Percentiles rank a stretch among this genome's conserved stretches.
Evolutionary conservation across 2,797 vertebrate genomes (phyloP).

Genomic region (Typhlichthys eigenmanni): DNA sequence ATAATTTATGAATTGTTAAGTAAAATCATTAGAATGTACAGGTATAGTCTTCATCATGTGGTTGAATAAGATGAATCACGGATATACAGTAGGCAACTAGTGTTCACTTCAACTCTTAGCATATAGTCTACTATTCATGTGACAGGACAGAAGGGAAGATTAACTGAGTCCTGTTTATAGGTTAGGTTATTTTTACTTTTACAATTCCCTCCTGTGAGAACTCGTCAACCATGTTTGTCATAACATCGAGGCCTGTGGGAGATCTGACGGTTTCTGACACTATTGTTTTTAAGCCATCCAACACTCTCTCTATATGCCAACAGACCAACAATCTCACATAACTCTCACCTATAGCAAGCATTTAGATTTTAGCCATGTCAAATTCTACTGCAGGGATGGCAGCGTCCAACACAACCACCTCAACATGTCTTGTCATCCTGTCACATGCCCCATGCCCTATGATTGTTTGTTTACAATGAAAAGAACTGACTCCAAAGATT

Average conservation of each 20-base stretch:
- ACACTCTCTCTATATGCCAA: too few relatives aligned
- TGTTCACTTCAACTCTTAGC: slow-evolving; percentile 2
- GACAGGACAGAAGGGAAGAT: background rate
- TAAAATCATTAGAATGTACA: slow-evolving; percentile 37
- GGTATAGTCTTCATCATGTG: slow-evolving; percentile 14
- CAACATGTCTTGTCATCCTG: slow-evolving; percentile 24
- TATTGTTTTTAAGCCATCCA: slow-evolving; percentile 6
- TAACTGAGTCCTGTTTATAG: background rate
- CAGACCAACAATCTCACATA: background rate
- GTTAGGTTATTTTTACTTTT: slow-evolving; percentile 12
- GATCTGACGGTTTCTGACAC: background rate
- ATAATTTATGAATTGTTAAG: slow-evolving; percentile 31
- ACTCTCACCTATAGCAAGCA: background rate
- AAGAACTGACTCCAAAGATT: slow-evolving; percentile 10
- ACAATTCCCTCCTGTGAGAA: slow-evolving; percentile 13
- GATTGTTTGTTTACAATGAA: slow-evolving; percentile 29
- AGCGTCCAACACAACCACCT: slow-evolving; percentile 9
- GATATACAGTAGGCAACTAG: slow-evolving; percentile 12
- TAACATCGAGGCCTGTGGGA: slow-evolving; percentile 6
- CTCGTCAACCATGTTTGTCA: slow-evolving; percentile 8
- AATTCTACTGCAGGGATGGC: slow-evolving; percentile 33
- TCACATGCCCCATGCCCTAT: slow-evolving; percentile 24
- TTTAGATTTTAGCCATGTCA: slow-evolving; percentile 24
- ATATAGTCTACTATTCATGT: too few relatives aligned
- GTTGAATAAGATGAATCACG: slow-evolving; percentile 35